Conservation (phyloP, 2,888 invertebrate genomes). For the Aphrophora alni region DNA sequence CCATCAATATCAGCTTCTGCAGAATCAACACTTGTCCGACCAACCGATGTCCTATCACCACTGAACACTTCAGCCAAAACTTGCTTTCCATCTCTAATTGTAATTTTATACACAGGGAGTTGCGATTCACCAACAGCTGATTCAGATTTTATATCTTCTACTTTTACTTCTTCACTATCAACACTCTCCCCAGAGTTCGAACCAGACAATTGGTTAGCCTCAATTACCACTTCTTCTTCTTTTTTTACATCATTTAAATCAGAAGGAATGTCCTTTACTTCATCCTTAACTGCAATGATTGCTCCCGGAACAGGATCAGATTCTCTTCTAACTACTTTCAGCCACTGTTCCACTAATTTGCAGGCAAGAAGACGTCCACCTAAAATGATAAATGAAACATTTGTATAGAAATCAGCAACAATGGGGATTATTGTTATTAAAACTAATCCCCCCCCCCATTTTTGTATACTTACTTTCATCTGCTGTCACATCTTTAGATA, state of each 20-base stretch:
- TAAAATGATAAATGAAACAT: conserved; percentile 58
- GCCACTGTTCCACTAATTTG: conserved; percentile 87
- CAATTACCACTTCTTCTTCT: conserved; percentile 38
- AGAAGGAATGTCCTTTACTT: conserved; percentile 13
- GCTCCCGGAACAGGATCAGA: conserved; percentile 51
- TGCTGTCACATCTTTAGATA: conserved; percentile 78
- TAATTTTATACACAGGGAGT: conserved; percentile 66
- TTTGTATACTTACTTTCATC: conserved; percentile 72
- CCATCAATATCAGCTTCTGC: conserved; percentile 19
- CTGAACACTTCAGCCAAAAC: conserved; percentile 66
- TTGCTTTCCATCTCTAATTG: conserved; percentile 76
- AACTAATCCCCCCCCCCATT: neutral
- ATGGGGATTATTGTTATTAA: too few species aligned
- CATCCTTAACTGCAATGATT: neutral
- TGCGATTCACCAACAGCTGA: conserved; percentile 40
- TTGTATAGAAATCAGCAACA: neutral
- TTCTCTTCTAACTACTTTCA: conserved; percentile 82
- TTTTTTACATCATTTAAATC: conserved; percentile 32
- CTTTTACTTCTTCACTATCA: conserved; percentile 63
- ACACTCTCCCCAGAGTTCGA: conserved; percentile 29
- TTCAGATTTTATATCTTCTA: conserved; percentile 73
- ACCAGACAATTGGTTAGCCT: conserved; percentile 47
- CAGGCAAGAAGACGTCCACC: conserved; percentile 79
- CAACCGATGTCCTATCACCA: conserved; percentile 42
- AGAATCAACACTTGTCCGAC: conserved; percentile 1